Conservation (phyloP, 1,140 invertebrate species). For the Musca vetustissima region DNA sequence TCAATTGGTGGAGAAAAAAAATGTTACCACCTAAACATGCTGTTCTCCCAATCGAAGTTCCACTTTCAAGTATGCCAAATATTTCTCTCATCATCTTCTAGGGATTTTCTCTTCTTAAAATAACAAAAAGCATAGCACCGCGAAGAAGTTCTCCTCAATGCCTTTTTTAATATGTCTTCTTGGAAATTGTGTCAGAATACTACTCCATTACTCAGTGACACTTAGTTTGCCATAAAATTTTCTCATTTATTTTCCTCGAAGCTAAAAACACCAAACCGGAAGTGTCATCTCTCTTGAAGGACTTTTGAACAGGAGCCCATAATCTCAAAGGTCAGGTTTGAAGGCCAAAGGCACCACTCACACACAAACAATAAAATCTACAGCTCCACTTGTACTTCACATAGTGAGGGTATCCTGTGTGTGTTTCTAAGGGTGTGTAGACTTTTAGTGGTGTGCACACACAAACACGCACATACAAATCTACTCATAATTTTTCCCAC, state of each 20-base stretch:
- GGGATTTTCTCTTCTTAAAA: neutral
- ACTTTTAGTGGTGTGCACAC: no score
- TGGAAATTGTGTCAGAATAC: neutral
- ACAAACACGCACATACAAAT: no score
- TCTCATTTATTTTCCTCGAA: neutral
- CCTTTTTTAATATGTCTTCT: neutral
- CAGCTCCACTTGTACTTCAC: no score
- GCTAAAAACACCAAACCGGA: constrained; percentile 5
- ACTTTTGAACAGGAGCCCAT: constrained; percentile 23
- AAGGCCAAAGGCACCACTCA: no score
- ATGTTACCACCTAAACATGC: neutral
- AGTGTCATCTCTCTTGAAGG: constrained; percentile 25
- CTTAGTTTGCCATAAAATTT: constrained; percentile 15
- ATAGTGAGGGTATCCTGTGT: no score
- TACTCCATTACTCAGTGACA: neutral
- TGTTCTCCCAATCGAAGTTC: constrained; percentile 11
- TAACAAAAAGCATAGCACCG: neutral
- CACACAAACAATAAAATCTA: no score
- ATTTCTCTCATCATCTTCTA: neutral
- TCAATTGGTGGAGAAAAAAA: no score
- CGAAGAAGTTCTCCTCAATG: neutral
- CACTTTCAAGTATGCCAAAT: constrained; percentile 23
- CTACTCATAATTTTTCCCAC: no score
- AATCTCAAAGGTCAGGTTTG: neutral
- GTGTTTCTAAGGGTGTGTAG: no score